Evolutionary conservation across 1,140 invertebrate genomes (phyloP).

Genomic region (Daktulosphaira vitifoliae): DNA sequence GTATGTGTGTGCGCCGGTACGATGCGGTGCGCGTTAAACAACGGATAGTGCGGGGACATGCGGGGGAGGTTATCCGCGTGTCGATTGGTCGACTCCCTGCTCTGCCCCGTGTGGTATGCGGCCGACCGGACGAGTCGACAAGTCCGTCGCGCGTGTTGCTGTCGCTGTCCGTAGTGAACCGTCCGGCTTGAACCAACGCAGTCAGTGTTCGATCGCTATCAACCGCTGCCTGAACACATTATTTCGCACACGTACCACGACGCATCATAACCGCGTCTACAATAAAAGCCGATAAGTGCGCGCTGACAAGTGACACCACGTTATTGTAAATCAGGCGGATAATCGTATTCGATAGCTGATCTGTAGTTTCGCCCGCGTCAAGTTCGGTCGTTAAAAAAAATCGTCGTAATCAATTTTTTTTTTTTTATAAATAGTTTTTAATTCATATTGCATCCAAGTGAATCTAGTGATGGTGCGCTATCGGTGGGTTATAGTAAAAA

Average conservation of each 20-base stretch:
- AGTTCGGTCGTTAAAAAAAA: no score
- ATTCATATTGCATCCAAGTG: no score
- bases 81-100: constrained; percentile 31
- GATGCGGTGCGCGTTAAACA: background rate
- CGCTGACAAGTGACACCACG: no score
- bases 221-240: no score
- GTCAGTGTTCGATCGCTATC: background rate
- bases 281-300: no score
- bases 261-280: no score
- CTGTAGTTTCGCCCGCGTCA: no score
- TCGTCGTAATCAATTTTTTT: no score
- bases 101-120: constrained; percentile 33
- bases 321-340: no score
- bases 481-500: constrained; percentile 3
- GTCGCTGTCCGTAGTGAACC: constrained; percentile 5
- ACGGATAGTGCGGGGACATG: background rate
- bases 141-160: constrained; percentile 29
- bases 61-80: constrained; percentile 30
- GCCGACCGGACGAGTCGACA: constrained; percentile 31
- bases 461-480: constrained; percentile 20
- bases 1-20: background rate
- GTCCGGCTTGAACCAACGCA: constrained; percentile 13
- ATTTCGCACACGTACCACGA: no score
- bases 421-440: no score
- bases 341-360: no score